phyloP scores from a whole-genome alignment of 2,113 vertebrate genomes.

The Limnothrissa miodon region DNA sequence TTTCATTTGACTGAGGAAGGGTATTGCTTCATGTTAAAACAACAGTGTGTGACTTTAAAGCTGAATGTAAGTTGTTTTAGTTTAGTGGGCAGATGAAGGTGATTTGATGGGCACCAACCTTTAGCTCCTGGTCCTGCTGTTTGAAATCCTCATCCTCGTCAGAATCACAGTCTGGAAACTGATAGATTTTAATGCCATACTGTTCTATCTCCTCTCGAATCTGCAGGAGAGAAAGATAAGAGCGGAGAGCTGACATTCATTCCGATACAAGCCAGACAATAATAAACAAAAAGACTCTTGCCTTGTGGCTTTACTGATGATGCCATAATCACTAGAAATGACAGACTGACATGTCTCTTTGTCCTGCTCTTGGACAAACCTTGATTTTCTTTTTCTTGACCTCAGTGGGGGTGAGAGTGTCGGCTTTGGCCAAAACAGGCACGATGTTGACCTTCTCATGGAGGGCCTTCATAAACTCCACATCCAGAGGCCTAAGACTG shows the following conservation, averaged over 20 bases:
- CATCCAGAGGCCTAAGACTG: slow-evolving; percentile 90
- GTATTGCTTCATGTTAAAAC: background rate
- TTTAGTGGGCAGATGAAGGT: background rate
- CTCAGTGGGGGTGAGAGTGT: slow-evolving; percentile 88
- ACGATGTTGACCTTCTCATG: slow-evolving; percentile 98
- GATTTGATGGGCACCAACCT: slow-evolving; percentile 70
- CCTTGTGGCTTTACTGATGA: too few species aligned
- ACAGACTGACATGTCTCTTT: background rate
- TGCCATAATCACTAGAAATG: background rate
- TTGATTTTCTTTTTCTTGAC: slow-evolving; percentile 91
- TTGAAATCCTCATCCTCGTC: slow-evolving; percentile 98
- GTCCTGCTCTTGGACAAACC: slow-evolving; percentile 60
- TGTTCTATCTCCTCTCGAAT: slow-evolving; percentile 92
- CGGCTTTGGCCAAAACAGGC: slow-evolving; percentile 92
- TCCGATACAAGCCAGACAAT: background rate
- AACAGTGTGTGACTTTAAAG: background rate
- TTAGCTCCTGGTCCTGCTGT: slow-evolving; percentile 89
- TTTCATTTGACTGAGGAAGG: background rate
- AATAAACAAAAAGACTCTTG: slow-evolving; percentile 34
- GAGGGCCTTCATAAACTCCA: slow-evolving; percentile 95
- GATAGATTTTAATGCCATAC: slow-evolving; percentile 93
- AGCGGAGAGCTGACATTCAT: background rate
- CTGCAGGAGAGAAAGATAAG: slow-evolving; percentile 61
- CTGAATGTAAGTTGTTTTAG: background rate
- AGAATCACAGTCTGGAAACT: slow-evolving; percentile 95